Evolutionary conservation across 1,140 invertebrate genomes (phyloP).

Genomic region (Proales similis): DNA sequence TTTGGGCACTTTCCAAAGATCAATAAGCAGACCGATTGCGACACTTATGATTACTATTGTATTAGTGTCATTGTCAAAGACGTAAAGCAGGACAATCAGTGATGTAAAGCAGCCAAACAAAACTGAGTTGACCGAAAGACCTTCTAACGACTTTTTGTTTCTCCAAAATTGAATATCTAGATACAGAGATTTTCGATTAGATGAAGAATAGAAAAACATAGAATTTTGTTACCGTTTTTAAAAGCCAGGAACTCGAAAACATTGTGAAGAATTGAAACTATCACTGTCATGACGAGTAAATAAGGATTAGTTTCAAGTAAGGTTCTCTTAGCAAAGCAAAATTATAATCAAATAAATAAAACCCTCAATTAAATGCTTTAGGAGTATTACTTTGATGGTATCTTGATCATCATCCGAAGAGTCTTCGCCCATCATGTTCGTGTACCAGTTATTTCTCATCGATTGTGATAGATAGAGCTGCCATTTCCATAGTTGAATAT

Average conservation of each 20-base stretch:
- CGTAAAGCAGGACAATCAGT: slow-evolving; percentile 84
- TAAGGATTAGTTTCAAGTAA: slow-evolving; percentile 94
- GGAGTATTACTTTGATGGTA: slow-evolving; percentile 76
- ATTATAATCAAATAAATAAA: neutral
- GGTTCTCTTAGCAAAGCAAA: slow-evolving; percentile 63
- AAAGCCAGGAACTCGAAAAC: slow-evolving; percentile 97
- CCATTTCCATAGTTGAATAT: slow-evolving; percentile 90
- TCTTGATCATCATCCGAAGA: slow-evolving; percentile 84
- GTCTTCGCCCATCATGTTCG: slow-evolving; percentile 51
- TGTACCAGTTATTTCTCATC: slow-evolving; percentile 62
- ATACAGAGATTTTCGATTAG: slow-evolving; percentile 43
- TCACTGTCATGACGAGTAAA: slow-evolving; percentile 78
- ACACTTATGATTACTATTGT: slow-evolving; percentile 79
- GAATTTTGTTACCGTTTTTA: slow-evolving; percentile 73
- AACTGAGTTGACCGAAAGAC: slow-evolving; percentile 92
- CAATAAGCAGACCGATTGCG: slow-evolving; percentile 82
- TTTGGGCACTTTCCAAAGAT: slow-evolving; percentile 99
- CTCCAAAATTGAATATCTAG: slow-evolving; percentile 99
- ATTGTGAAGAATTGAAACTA: slow-evolving; percentile 88
- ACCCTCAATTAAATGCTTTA: neutral
- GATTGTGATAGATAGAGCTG: slow-evolving; percentile 87
- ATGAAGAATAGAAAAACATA: neutral
- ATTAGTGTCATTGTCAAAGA: slow-evolving; percentile 97
- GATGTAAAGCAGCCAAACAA: slow-evolving; percentile 98
- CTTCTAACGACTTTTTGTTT: slow-evolving; percentile 89